Base-by-base conservation (phyloP, 2,888 invertebrate species). In the Schizotus pectinicornis region DNA sequence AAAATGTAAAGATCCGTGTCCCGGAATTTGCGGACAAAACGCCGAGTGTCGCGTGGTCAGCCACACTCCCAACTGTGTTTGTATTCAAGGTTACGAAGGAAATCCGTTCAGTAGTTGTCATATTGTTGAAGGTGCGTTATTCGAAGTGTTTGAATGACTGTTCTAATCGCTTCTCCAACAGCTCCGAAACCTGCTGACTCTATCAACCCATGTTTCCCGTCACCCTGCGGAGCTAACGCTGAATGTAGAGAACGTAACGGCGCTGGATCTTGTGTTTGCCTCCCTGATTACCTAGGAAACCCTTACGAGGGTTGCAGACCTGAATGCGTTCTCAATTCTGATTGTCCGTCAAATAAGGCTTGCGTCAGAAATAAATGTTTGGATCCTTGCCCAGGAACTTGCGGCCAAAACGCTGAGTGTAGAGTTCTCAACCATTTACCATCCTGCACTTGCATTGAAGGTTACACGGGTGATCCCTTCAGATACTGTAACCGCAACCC, bases 1-100 rank as follows among this genome's bases (percentile, higher is more conserved):
- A 71, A 90, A 89, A 81, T 91, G 91, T 74, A 82, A 84, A 64
- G 90, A 94, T 78, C 94, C 94, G 1, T 94, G 94, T 68, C 87
- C 87, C 1, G 90, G 89, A 35, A 85, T 86, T 6, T 92, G 92
- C 72, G 91, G 90, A 9, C 77, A 85, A 58, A 88, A 89, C 75
- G 88, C 91, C 2, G 81, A 86, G 60, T 92, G 92, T 74, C 83
- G 85, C 69, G 90, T 91, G 7, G 82, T 88, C 32, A 89, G 89
- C 72, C 92, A 92, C 76, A 83, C 87, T 59, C 90, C 92, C n/a
- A 85, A 84, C 59, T 91, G 91, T 74, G 83, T 82, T 49, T 91
- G 91, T 72, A 81, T 83, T 2, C 81, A 82, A 36, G 87, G 88
- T 58, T 86, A 87, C 73, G 83, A 84, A 61, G 91, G 91, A 22